Evolutionary conservation across 2,888 invertebrate genomes (phyloP).

Genomic region (Nephrotoma appendiculata): DNA sequence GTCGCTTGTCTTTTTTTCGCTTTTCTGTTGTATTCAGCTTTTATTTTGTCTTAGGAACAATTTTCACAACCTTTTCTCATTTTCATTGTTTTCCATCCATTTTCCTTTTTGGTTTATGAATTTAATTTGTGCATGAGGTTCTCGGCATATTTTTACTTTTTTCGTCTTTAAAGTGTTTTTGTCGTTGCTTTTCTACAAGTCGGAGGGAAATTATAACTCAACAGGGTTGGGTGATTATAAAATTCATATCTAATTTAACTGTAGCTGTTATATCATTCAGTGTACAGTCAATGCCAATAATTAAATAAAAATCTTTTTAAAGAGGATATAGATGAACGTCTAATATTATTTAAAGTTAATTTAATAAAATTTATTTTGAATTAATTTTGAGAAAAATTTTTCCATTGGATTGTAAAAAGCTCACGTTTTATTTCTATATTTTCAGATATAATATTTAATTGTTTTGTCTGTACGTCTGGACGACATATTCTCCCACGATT

Average conservation of each 20-base stretch:
- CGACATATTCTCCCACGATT: too few relatives aligned
- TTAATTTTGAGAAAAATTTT: too few relatives aligned
- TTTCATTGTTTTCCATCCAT: background rate
- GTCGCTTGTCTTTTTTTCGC: background rate
- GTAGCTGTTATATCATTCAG: background rate
- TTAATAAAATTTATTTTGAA: too few relatives aligned
- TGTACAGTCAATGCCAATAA: background rate
- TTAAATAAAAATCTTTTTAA: background rate
- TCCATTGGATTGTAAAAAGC: too few relatives aligned
- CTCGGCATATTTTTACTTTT: background rate
- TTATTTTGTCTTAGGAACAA: background rate
- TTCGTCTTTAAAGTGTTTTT: background rate
- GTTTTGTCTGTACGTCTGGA: too few relatives aligned
- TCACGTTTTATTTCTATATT: too few relatives aligned
- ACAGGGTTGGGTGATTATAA: background rate
- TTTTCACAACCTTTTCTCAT: background rate
- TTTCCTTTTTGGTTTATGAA: background rate
- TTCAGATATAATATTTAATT: too few relatives aligned
- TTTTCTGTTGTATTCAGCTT: background rate
- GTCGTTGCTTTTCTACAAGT: background rate
- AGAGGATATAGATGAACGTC: background rate
- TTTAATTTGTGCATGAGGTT: background rate
- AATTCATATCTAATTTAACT: background rate
- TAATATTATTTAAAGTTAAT: background rate
- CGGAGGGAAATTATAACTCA: background rate